Evolutionary conservation across 2,888 invertebrate genomes (phyloP).

Genomic region (Clostera curtula): DNA sequence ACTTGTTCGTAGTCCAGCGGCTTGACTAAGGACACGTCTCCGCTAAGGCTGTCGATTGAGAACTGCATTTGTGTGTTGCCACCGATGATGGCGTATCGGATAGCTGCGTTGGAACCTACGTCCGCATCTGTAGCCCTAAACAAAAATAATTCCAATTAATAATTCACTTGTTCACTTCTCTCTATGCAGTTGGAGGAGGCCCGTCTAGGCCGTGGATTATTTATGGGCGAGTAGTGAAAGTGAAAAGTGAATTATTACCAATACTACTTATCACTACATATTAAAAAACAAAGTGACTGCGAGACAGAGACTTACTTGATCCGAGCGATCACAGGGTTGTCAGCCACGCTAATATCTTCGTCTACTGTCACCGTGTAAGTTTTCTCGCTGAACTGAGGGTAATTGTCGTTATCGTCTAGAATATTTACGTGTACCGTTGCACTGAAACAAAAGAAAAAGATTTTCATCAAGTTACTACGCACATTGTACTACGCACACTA

Average conservation of each 20-base stretch:
- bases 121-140: constrained; percentile 92
- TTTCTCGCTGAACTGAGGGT: constrained; percentile 93
- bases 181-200: too few relatives aligned
- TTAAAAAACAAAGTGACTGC: too few relatives aligned
- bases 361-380: constrained; percentile 90
- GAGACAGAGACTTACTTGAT: constrained; percentile 51
- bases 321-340: constrained; percentile 84
- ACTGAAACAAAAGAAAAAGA: too few relatives aligned
- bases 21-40: constrained; percentile 91
- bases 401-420: constrained; percentile 94
- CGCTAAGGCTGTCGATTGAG: constrained; percentile 93
- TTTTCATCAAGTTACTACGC: too few relatives aligned
- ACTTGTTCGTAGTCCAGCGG: constrained; percentile 92
- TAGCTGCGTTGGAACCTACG: constrained; percentile 92
- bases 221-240: too few relatives aligned
- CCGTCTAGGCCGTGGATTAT: too few relatives aligned
- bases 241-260: too few relatives aligned
- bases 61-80: constrained; percentile 96
- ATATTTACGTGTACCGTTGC: constrained; percentile 89
- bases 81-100: constrained; percentile 95
- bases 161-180: too few relatives aligned
- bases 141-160: too few relatives aligned
- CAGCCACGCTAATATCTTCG: constrained; percentile 91
- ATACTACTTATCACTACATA: too few relatives aligned
- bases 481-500: too few relatives aligned